A percentile compares a stretch with the other conserved stretches of the same genome.
These are phyloP conservation scores for Macropodus opercularis DNA, from an alignment of 2,797 vertebrate species.

Conservation along the genomic window DNA sequence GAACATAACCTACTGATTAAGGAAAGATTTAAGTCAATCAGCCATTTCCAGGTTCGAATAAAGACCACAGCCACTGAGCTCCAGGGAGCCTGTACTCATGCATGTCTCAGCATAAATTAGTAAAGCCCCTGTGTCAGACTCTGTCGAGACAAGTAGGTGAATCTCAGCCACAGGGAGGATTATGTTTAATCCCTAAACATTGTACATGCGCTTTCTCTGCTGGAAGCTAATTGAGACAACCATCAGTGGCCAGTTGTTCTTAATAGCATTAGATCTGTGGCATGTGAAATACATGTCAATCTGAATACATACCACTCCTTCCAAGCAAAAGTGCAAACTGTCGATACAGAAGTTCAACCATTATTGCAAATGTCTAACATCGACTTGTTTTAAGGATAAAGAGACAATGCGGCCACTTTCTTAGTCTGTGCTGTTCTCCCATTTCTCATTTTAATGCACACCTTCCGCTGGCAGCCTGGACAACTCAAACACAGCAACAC, in stretches of 20 bases:
- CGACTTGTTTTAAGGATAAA: slow-evolving; percentile 8
- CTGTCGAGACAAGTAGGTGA: slow-evolving; percentile 78
- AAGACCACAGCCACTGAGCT: slow-evolving; percentile 47
- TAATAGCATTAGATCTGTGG: slow-evolving; percentile 31
- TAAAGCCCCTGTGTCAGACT: slow-evolving; percentile 72
- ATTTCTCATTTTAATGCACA: slow-evolving; percentile 26
- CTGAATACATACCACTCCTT: slow-evolving; percentile 11
- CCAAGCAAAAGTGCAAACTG: slow-evolving; percentile 13
- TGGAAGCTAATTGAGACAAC: slow-evolving; percentile 65
- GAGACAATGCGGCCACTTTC: slow-evolving; percentile 11
- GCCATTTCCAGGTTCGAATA: slow-evolving; percentile 51
- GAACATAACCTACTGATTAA: slow-evolving; percentile 24
- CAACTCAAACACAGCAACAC: slow-evolving; percentile 47
- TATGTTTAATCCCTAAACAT: slow-evolving; percentile 73
- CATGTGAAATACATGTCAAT: slow-evolving; percentile 13
- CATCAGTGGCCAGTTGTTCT: slow-evolving; percentile 63
- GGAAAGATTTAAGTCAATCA: slow-evolving; percentile 46
- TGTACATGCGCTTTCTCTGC: slow-evolving; percentile 52
- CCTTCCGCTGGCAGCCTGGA: slow-evolving; percentile 35
- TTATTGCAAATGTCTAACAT: slow-evolving; percentile 26
- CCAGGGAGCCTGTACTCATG: slow-evolving; percentile 64
- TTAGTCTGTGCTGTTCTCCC: slow-evolving; percentile 6
- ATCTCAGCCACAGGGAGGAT: slow-evolving; percentile 77
- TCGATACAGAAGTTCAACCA: slow-evolving; percentile 6
- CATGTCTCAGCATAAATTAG: slow-evolving; percentile 79